These are phyloP conservation scores for Phymatocera aterrima DNA, from an alignment of 2,888 invertebrate genomes.

Conservation along the genomic window DNA sequence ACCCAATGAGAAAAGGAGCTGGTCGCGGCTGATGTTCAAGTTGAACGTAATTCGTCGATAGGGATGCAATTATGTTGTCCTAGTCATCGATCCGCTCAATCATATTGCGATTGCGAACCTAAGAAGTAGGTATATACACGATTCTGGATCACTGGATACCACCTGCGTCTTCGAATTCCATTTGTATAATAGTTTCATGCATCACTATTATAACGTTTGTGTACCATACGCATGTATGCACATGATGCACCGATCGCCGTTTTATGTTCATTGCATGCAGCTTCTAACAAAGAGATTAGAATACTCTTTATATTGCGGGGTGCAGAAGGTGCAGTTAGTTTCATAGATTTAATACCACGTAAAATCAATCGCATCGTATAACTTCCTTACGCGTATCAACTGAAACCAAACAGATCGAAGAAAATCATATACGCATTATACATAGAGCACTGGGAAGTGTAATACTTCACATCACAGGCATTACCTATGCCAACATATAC, in stretches of 20 bases:
- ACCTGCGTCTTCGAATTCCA: slow-evolving; percentile 6
- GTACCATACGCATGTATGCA: no score
- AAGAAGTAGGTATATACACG: no score
- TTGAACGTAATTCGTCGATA: background rate
- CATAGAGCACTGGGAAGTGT: no score
- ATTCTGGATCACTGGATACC: slow-evolving; percentile 37
- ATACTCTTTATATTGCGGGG: background rate
- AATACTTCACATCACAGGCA: background rate
- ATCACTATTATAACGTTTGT: no score
- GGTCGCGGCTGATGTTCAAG: slow-evolving; percentile 4
- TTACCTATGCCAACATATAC: background rate
- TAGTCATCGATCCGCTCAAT: slow-evolving; percentile 33
- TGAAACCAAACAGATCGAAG: no score
- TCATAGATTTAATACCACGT: background rate
- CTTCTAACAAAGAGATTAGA: slow-evolving; percentile 25
- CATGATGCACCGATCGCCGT: no score
- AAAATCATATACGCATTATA: no score
- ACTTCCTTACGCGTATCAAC: no score
- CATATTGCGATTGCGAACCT: slow-evolving; percentile 12
- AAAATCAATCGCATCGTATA: background rate
- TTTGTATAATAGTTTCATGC: background rate
- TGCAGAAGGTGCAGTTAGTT: background rate
- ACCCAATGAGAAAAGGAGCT: slow-evolving; percentile 25
- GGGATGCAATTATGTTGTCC: slow-evolving; percentile 34
- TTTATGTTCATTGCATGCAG: background rate